Base-by-base conservation (phyloP, 2,113 vertebrate genomes). In the Lepus europaeus region DNA sequence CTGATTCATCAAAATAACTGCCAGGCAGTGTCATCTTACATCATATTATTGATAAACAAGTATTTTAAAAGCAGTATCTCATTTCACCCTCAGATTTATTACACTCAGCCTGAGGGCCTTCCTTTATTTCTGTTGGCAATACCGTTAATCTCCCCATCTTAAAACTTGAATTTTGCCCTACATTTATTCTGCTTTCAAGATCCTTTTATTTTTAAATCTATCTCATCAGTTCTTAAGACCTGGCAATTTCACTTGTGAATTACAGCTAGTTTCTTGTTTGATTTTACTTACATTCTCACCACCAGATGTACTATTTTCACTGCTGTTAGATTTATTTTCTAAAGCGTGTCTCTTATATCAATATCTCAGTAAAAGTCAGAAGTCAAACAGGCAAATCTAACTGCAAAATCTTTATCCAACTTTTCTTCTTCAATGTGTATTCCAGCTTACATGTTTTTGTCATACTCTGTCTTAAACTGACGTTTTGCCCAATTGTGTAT, bases 41-140 rank as follows among this genome's bases (percentile, higher is more conserved):
- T 63, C 13, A 51, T 33, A 53, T 82, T 83, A 93, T n/a, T 72
- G 5, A 66, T 89, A 95, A 81, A 61, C 96, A 27, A 33, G 12
- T 77, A 36, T 89, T 92, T 94, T 78, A 51, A 89, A 89, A 89
- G 33, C 0, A 79, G 3, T 69, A 72, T 61, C 78, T 79, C 39
- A 89, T 96, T 96, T 95, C 5, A 51, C 19, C 4, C 45, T 96
- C 56, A 68, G 68, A 77, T 84, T 68, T 80, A 73, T 91, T 94
- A 91, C 11, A 63, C 13, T 66, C 20, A 61, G 7, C 7, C 0
- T 56, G 27, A 33, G 84, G 4, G 9, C 63, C 9, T 91, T 16
- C 53, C 10, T 95, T 74, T 68, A 51, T 74, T 93, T 56, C 78
- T 76, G 3, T 64, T 56, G 29, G 16, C 31, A 82, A 13, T 53